These are phyloP conservation scores for Cheilosia impressa DNA, from an alignment of 2,888 invertebrate genomes.

Conservation along the genomic window DNA sequence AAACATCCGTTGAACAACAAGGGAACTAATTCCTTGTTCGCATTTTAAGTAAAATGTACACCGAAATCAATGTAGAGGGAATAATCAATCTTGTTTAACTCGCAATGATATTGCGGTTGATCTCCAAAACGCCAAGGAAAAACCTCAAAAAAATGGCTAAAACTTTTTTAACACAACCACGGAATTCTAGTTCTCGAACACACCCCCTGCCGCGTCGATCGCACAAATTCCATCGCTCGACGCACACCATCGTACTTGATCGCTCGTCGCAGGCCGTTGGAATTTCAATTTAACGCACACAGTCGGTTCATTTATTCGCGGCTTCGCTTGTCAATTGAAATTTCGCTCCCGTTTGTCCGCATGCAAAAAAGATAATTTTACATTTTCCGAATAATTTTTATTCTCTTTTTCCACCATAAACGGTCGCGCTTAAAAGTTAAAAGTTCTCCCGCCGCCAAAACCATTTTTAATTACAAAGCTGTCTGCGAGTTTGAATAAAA, in stretches of 20 bases:
- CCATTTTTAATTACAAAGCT: not conserved
- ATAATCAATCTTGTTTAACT: too few relatives aligned
- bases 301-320: conserved; percentile 71
- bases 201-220: conserved; percentile 51
- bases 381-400: conserved; percentile 21
- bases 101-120: too few relatives aligned
- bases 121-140: too few relatives aligned
- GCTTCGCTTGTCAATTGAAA: conserved; percentile 72
- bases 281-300: conserved; percentile 74
- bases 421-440: conserved; percentile 52
- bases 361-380: conserved; percentile 34
- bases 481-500: conserved; percentile 6
- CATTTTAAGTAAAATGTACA: too few relatives aligned
- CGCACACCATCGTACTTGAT: conserved; percentile 50
- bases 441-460: conserved; percentile 18
- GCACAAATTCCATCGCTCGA: conserved; percentile 2
- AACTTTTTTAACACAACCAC: conserved; percentile 20
- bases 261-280: conserved; percentile 65
- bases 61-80: too few relatives aligned
- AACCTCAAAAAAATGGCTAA: not conserved
- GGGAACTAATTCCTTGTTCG: too few relatives aligned
- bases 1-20: too few relatives aligned
- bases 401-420: conserved; percentile 15
- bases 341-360: conserved; percentile 46
- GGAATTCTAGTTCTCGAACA: conserved; percentile 11